Percentiles rank a stretch among this genome's conserved stretches.
phyloP scores from a whole-genome alignment of 2,113 vertebrate genomes.

The Brienomyrus brachyistius region DNA sequence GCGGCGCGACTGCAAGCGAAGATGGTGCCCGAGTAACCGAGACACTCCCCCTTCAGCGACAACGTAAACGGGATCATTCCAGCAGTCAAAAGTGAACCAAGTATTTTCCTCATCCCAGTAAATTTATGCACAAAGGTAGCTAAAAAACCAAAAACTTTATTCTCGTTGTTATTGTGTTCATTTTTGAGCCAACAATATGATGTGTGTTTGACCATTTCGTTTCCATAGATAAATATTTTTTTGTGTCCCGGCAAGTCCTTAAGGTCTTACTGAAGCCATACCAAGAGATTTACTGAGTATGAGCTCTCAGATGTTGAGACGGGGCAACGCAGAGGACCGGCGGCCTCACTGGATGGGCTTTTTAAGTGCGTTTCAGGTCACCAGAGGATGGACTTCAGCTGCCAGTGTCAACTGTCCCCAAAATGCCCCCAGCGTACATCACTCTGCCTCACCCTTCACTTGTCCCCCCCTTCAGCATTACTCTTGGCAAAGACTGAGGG shows the following conservation, averaged over 20 bases:
- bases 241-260: background rate
- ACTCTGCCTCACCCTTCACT: background rate
- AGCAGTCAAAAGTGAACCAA: background rate
- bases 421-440: background rate
- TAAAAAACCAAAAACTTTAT: background rate
- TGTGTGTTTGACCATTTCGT: background rate
- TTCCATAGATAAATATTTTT: background rate
- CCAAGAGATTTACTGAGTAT: background rate
- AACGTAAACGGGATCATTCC: background rate
- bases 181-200: background rate
- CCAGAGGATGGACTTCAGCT: background rate
- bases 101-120: background rate
- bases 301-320: background rate
- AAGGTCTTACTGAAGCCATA: background rate
- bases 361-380: background rate
- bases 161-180: background rate
- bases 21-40: background rate
- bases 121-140: background rate
- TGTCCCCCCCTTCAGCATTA: background rate
- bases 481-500: background rate
- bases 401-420: background rate
- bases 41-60: background rate
- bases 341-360: background rate
- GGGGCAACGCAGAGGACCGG: background rate
- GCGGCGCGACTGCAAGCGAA: constrained; percentile 2